These are phyloP conservation scores for Mobula hypostoma DNA, from an alignment of 2,113 vertebrate genomes.

Conservation along the genomic window DNA sequence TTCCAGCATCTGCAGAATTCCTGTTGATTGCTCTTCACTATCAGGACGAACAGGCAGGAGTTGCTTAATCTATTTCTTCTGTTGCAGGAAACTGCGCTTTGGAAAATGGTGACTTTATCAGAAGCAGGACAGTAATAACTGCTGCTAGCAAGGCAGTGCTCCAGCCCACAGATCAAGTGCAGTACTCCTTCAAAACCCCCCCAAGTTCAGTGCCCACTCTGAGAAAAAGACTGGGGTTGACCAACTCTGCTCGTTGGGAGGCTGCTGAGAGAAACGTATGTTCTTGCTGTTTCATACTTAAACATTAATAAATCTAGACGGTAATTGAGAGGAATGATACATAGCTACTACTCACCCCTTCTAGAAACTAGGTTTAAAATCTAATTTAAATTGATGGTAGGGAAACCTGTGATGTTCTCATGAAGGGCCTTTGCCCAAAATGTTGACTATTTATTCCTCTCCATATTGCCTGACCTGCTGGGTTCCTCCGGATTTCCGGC, in stretches of 20 bases:
- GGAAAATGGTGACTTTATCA: not conserved
- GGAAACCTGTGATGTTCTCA: not conserved
- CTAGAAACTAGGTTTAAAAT: not conserved
- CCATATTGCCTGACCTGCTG: too few species aligned
- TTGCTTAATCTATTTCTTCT: not conserved
- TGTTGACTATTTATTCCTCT: too few species aligned
- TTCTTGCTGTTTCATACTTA: not conserved
- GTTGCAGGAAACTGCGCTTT: not conserved
- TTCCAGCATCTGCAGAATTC: not conserved
- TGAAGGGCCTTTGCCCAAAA: too few species aligned
- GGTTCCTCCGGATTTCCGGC: too few species aligned
- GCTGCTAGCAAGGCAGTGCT: not conserved
- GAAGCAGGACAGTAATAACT: not conserved
- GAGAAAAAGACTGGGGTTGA: not conserved
- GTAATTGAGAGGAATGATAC: not conserved
- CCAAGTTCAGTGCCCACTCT: not conserved
- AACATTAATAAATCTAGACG: not conserved
- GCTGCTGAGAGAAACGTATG: not conserved
- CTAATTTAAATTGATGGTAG: not conserved
- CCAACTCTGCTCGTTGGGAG: constrained; percentile 6
- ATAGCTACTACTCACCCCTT: not conserved
- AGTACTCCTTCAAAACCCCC: not conserved
- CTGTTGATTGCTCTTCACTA: too few species aligned
- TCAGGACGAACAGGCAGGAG: not conserved
- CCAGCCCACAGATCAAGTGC: not conserved